These are phyloP conservation scores for Harmothoe impar DNA, from an alignment of 2,888 invertebrate genomes.

Conservation along the genomic window DNA sequence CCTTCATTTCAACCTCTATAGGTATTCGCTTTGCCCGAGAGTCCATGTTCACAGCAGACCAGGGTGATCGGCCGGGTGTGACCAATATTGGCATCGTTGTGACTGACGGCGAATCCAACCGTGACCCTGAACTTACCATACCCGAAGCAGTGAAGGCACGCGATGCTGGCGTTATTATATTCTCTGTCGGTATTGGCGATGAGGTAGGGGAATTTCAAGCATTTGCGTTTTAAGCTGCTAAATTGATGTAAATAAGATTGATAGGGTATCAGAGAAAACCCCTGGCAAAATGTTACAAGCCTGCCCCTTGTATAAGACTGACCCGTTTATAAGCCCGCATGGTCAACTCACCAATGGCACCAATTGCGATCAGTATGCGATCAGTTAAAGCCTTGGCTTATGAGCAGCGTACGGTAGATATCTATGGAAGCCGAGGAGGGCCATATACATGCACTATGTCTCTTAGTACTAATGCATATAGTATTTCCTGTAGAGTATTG, in stretches of 20 bases:
- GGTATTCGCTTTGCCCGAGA: conserved; percentile 15
- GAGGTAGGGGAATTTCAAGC: not conserved
- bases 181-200: conserved; percentile 58
- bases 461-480: no score
- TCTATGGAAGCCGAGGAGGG: no score
- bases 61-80: conserved; percentile 54
- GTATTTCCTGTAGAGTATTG: no score
- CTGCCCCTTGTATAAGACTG: no score
- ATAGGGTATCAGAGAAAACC: not conserved
- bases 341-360: no score
- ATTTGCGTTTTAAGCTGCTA: no score
- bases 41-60: conserved; percentile 20
- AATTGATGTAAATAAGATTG: not conserved
- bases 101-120: conserved; percentile 64
- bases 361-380: no score
- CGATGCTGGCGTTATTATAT: conserved; percentile 1
- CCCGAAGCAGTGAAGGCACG: conserved; percentile 34
- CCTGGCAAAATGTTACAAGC: no score
- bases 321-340: no score
- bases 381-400: no score
- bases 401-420: no score
- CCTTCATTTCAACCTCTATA: not conserved
- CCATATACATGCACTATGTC: no score
- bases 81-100: conserved; percentile 62
- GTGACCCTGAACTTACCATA: conserved; percentile 13